Base-by-base conservation (phyloP, 2,113 vertebrate genomes). In the Leuciscus idus region DNA sequence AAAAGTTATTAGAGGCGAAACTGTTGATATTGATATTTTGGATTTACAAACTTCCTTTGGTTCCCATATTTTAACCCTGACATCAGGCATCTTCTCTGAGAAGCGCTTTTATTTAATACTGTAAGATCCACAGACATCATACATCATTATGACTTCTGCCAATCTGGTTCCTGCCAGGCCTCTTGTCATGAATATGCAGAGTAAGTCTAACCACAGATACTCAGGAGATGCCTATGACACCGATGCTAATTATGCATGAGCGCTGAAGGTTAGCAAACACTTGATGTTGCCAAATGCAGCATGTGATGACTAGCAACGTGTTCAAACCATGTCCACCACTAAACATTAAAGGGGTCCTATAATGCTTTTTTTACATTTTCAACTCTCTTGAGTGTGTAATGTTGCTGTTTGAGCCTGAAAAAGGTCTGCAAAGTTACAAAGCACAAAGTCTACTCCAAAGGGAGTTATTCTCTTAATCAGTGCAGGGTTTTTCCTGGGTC, bases 131-230 rank as follows among this genome's bases (percentile, higher is more conserved):
- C 23, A 64, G 78, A 28, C 59, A 79, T 61, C 36, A 79, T 61
- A 2, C 55, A 39, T 59, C 30, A 62, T 46, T 46, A 11, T 61
- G 36, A 43, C 36, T 46, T 4, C 2, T 21, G 17, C 15, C 39
- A 43, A 81, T 7, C 57, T 46, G 36, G 64, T 81, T 81, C 15
- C 39, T 46, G 78, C 11, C 36, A 48, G 78, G 36, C 36, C 15
- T 59, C 19, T 23, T 79, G 76, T 59, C 30, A 59, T 79, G 76
- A 79, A 79, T 79, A 59, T 79, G 52, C 33, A 59, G 21, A 78
- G 36, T 62, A 46, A 39, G 23, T 81, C 78, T 64, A 46, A 28
- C 78, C 57, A 81, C 36, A 64, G 39, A 81, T 23, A 80, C 57
- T 59, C 17, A 28, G 1, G 21, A 80, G 57, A 61, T 39, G 52